Evolutionary conservation across 92 coral and sea anemone genomes (phyloP).

Genomic region (Epizoanthus illoricatus): DNA sequence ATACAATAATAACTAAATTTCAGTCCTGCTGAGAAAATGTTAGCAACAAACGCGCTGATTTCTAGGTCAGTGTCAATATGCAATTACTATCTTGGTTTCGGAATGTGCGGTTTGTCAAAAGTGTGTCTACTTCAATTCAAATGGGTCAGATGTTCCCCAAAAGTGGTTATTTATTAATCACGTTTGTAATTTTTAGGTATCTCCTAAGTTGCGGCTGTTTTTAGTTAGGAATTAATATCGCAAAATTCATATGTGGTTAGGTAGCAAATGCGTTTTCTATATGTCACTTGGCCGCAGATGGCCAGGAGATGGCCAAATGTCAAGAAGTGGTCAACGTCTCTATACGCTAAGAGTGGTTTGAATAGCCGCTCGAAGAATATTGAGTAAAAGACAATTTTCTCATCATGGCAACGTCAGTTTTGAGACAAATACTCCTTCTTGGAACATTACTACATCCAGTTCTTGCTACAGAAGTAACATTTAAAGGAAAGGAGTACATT

Average conservation of each 20-base stretch:
- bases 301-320: background rate
- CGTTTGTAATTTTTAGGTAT: background rate
- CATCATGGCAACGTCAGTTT: background rate
- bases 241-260: constrained; percentile 13
- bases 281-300: constrained; percentile 5
- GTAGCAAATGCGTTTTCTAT: constrained; percentile 4
- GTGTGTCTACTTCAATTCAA: constrained; percentile 24
- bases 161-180: constrained; percentile 35
- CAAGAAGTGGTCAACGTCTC: background rate
- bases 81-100: background rate
- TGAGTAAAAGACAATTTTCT: background rate
- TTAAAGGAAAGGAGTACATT: constrained; percentile 6
- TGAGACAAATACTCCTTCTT: background rate
- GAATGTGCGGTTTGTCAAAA: constrained; percentile 32
- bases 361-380: background rate
- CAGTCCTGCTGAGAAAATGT: background rate
- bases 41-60: background rate
- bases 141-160: constrained; percentile 7
- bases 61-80: background rate
- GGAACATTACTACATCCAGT: background rate
- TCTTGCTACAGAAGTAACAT: background rate
- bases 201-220: constrained; percentile 27
- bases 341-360: background rate
- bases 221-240: constrained; percentile 18
- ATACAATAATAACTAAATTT: background rate